Evolutionary conservation across 2,113 vertebrate species (phyloP).

Genomic region (Crotalus tigris): DNA sequence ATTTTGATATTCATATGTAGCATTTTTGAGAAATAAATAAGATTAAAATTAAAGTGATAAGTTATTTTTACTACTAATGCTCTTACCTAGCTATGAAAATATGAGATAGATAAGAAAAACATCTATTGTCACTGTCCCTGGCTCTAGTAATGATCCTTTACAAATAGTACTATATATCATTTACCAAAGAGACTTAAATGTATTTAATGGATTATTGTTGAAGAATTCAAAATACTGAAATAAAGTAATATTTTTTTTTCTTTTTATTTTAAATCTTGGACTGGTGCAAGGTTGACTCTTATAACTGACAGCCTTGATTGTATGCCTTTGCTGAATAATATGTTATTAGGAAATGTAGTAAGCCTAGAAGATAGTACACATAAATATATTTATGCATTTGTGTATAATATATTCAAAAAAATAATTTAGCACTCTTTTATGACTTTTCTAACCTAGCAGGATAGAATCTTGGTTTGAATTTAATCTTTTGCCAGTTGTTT

Average conservation of each 20-base stretch:
- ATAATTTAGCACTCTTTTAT: neutral
- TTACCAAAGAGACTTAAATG: slow-evolving; percentile 20
- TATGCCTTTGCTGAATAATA: neutral
- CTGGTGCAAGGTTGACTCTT: neutral
- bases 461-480: neutral
- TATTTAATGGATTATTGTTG: neutral
- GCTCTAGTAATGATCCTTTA: slow-evolving; percentile 8
- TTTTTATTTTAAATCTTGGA: slow-evolving; percentile 39
- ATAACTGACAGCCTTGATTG: slow-evolving; percentile 27
- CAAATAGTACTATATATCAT: neutral
- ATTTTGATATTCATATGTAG: neutral
- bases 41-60: neutral
- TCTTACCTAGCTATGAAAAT: neutral
- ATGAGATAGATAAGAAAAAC: neutral
- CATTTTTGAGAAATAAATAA: neutral
- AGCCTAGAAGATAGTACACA: neutral
- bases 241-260: slow-evolving; percentile 20
- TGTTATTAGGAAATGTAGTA: neutral
- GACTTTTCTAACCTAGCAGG: neutral
- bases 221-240: slow-evolving; percentile 19
- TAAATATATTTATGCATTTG: neutral
- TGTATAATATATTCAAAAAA: neutral
- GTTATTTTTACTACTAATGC: neutral
- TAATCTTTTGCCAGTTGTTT: neutral
- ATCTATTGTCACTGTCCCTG: neutral